Evolutionary conservation across 2,113 vertebrate genomes (phyloP).

Genomic region (Corythornis vintsioides): DNA sequence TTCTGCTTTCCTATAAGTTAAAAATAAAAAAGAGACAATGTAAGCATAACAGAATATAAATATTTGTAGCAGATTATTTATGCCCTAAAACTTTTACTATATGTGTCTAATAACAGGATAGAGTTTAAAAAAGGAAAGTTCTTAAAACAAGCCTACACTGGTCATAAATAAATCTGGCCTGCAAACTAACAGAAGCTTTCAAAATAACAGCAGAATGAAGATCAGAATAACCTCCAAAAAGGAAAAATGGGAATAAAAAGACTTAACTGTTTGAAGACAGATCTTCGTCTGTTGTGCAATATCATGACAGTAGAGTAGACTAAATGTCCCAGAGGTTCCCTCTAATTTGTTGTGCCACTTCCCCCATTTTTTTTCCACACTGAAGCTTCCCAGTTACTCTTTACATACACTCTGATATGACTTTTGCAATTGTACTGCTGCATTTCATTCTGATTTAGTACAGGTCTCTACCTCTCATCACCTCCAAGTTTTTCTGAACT

Average conservation of each 20-base stretch:
- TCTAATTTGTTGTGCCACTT: neutral
- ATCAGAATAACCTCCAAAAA: constrained; percentile 10
- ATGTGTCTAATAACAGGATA: constrained; percentile 46
- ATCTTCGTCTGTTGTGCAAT: neutral
- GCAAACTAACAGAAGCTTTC: constrained; percentile 6
- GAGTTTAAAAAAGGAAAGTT: constrained; percentile 34
- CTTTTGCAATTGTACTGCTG: neutral
- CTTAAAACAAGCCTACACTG: neutral
- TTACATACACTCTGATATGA: neutral
- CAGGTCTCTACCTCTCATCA: neutral
- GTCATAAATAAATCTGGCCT: constrained; percentile 26
- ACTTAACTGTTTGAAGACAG: neutral
- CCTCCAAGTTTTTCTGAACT: neutral
- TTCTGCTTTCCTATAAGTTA: constrained; percentile 21
- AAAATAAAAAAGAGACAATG: constrained; percentile 3
- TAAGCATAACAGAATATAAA: neutral
- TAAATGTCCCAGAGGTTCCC: neutral
- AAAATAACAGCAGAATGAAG: constrained; percentile 10
- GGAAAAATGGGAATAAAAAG: neutral
- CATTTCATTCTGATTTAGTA: neutral
- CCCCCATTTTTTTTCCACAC: neutral
- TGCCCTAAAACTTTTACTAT: neutral
- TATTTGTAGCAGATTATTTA: constrained; percentile 20
- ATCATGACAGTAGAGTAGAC: neutral
- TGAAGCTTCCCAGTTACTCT: neutral